phyloP scores from a whole-genome alignment of 1,140 invertebrate species.

The Littorina saxatilis region DNA sequence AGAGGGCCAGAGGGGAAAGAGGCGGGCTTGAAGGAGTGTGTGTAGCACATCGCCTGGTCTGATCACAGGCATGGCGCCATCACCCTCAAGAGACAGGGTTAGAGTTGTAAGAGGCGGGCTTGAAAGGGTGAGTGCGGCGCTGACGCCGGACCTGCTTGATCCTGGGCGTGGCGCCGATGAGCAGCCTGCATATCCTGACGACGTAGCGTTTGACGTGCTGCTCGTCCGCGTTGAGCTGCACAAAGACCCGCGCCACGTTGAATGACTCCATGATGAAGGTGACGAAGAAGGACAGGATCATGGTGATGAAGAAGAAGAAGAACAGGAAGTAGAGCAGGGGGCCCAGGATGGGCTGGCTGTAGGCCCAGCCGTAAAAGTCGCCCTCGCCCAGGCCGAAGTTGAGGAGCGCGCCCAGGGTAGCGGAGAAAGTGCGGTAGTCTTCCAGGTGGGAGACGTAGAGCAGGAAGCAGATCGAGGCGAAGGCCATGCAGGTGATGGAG shows the following conservation, averaged over 20 bases:
- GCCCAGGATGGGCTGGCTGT: background rate
- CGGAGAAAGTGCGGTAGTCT: background rate
- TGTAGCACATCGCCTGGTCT: too few relatives aligned
- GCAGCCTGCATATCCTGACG: background rate
- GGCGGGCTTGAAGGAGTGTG: too few relatives aligned
- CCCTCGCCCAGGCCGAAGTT: slow-evolving; percentile 19
- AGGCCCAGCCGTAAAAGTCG: background rate
- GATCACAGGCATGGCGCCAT: too few relatives aligned
- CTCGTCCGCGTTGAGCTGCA: slow-evolving; percentile 26
- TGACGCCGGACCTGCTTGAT: slow-evolving; percentile 3
- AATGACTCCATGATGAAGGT: slow-evolving; percentile 20
- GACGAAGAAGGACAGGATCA: slow-evolving; percentile 10
- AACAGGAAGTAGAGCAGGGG: slow-evolving; percentile 13
- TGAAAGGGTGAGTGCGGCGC: slow-evolving; percentile 7
- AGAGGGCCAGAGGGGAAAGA: too few relatives aligned
- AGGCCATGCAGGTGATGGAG: slow-evolving; percentile 12
- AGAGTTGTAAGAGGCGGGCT: background rate
- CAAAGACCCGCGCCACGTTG: slow-evolving; percentile 13
- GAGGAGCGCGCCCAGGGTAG: background rate
- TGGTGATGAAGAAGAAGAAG: slow-evolving; percentile 11
- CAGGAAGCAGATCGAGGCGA: background rate
- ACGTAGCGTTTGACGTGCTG: slow-evolving; percentile 16
- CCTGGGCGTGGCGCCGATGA: slow-evolving; percentile 10
- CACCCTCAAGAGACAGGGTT: too few relatives aligned
- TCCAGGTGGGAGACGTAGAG: background rate